A percentile compares a stretch with the other conserved stretches of the same genome.
These are phyloP conservation scores for Urosaurus nigricauda DNA, from an alignment of 2,797 vertebrate species.

Conservation along the genomic window DNA sequence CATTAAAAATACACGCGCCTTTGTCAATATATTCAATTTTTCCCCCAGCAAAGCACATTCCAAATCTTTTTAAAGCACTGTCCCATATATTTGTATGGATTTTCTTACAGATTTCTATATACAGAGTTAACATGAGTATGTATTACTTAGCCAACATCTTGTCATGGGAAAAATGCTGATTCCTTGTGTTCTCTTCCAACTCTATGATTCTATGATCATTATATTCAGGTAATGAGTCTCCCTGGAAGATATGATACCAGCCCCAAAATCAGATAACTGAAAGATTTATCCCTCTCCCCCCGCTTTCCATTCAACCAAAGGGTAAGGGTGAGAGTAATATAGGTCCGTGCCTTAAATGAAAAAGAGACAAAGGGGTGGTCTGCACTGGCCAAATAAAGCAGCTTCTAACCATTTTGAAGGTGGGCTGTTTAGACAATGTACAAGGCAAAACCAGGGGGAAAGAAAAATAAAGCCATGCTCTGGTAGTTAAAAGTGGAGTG, in stretches of 20 bases:
- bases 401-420: too few relatives aligned
- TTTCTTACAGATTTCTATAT: not conserved
- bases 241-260: not conserved
- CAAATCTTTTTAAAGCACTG: not conserved
- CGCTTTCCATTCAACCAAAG: not conserved
- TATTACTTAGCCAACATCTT: not conserved
- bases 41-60: not conserved
- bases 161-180: not conserved
- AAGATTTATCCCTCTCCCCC: not conserved
- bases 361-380: not conserved
- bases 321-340: not conserved
- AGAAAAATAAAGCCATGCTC: too few relatives aligned
- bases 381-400: too few relatives aligned
- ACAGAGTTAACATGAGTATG: not conserved
- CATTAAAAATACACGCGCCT: slow-evolving; percentile 20
- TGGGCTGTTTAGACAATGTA: too few relatives aligned
- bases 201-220: too few relatives aligned
- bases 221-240: not conserved
- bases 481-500: too few relatives aligned
- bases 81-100: not conserved
- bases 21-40: not conserved
- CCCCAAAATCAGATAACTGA: not conserved
- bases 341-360: not conserved
- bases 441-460: too few relatives aligned
- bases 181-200: too few relatives aligned